These are phyloP conservation scores for Piliocolobus tephrosceles DNA, from an alignment of 2,113 vertebrate genomes.

Conservation along the genomic window DNA sequence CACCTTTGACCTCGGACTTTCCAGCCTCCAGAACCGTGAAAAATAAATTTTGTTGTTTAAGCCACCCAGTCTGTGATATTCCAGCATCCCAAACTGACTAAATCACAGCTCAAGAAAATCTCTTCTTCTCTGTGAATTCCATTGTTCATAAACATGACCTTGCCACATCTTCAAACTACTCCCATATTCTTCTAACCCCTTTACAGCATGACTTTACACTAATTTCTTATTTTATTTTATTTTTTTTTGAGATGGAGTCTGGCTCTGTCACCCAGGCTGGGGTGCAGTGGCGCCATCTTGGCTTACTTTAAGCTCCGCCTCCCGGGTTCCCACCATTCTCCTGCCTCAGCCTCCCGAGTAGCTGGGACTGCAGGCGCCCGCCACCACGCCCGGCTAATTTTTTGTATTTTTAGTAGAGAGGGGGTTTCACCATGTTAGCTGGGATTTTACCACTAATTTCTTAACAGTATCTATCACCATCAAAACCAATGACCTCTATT, in stretches of 20 bases:
- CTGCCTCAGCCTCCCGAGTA: no score
- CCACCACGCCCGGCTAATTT: accelerated
- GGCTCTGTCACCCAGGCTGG: no score
- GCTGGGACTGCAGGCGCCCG: no score
- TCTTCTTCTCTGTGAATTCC: neutral
- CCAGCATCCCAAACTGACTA: neutral
- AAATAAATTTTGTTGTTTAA: neutral
- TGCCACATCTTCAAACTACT: neutral
- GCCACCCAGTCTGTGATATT: neutral
- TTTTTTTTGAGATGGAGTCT: no score
- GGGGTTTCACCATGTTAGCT: no score
- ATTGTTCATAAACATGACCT: neutral
- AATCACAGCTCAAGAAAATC: neutral
- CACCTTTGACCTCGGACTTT: neutral
- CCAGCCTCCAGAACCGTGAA: neutral
- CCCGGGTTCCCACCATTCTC: accelerated
- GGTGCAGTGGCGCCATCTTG: accelerated
- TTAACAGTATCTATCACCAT: neutral
- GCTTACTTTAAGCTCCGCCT: accelerated
- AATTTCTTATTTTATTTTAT: neutral
- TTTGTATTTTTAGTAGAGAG: no score
- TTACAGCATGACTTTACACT: neutral
- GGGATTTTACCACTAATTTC: neutral
- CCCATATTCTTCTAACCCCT: neutral
- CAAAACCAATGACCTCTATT: neutral